These are phyloP conservation scores for Podarcis siculus DNA, from an alignment of 2,797 vertebrate species.

Conservation along the genomic window DNA sequence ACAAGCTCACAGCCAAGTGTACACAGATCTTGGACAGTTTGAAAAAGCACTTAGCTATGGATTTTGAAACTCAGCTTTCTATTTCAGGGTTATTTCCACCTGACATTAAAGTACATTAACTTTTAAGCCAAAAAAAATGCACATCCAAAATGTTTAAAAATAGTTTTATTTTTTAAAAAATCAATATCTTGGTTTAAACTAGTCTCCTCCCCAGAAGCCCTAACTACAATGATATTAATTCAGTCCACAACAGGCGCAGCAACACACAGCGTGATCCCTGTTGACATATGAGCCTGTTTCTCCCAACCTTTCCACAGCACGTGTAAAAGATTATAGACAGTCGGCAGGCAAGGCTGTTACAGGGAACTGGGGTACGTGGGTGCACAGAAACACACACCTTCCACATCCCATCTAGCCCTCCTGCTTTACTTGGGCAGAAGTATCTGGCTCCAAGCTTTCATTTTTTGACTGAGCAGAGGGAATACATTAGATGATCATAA, in stretches of 20 bases:
- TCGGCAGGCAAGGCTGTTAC: background rate
- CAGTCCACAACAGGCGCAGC: background rate
- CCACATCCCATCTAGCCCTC: background rate
- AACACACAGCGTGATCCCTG: background rate
- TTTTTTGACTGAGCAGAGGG: background rate
- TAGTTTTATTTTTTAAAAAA: slow-evolving; percentile 23
- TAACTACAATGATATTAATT: slow-evolving; percentile 2
- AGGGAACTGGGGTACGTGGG: background rate
- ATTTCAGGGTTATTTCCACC: background rate
- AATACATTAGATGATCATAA: background rate
- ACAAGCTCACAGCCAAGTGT: background rate
- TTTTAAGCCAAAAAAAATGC: slow-evolving; percentile 11
- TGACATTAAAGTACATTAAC: background rate
- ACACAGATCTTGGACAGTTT: background rate
- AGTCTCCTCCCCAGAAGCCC: background rate
- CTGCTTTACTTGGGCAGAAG: background rate
- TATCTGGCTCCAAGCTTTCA: background rate
- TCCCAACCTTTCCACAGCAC: background rate
- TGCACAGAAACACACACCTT: too few relatives aligned
- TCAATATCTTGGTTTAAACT: slow-evolving; percentile 1
- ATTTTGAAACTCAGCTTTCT: slow-evolving; percentile 1
- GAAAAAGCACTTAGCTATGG: background rate
- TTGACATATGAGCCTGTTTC: background rate
- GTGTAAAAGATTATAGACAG: background rate
- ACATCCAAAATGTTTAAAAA: slow-evolving; percentile 22